These are phyloP conservation scores for Hydroisotoma schaefferi DNA, from an alignment of 2,888 invertebrate genomes.

Conservation along the genomic window DNA sequence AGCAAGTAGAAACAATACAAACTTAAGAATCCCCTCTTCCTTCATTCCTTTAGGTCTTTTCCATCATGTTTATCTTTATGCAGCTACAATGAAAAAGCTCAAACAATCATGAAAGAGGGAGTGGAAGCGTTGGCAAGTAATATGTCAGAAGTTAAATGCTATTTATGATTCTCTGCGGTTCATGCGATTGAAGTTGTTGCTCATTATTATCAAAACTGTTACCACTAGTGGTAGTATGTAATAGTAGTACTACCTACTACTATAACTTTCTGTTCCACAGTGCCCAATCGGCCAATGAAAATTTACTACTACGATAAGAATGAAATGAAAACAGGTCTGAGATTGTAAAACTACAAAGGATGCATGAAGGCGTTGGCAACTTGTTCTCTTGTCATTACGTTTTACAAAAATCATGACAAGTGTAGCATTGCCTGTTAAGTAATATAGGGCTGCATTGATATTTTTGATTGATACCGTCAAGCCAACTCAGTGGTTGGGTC, in stretches of 20 bases:
- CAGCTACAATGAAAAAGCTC: too few species aligned
- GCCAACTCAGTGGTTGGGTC: background rate
- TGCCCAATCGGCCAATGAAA: background rate
- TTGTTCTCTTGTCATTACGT: conserved; percentile 13
- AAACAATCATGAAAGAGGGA: conserved; percentile 5
- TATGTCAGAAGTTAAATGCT: conserved; percentile 10
- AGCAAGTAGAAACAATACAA: too few species aligned
- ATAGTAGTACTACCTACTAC: too few species aligned
- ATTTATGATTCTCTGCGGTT: conserved; percentile 6
- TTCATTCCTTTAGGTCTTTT: too few species aligned
- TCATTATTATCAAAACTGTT: too few species aligned
- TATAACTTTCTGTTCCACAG: too few species aligned
- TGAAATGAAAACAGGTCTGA: conserved; percentile 5
- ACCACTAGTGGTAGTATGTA: conserved; percentile 1
- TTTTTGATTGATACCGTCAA: too few species aligned
- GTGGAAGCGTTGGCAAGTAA: conserved; percentile 10
- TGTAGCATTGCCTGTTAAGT: too few species aligned
- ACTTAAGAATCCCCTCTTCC: too few species aligned
- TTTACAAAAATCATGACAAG: conserved; percentile 15
- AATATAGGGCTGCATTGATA: too few species aligned
- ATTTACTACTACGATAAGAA: background rate
- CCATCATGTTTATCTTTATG: too few species aligned
- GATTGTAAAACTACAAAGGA: conserved; percentile 19
- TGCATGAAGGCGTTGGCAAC: conserved; percentile 18
- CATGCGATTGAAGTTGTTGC: background rate